Percentiles rank a stretch among this genome's conserved stretches.
Evolutionary conservation across 2,888 invertebrate species (phyloP).

Genomic region (Dicranocentrus wangi): DNA sequence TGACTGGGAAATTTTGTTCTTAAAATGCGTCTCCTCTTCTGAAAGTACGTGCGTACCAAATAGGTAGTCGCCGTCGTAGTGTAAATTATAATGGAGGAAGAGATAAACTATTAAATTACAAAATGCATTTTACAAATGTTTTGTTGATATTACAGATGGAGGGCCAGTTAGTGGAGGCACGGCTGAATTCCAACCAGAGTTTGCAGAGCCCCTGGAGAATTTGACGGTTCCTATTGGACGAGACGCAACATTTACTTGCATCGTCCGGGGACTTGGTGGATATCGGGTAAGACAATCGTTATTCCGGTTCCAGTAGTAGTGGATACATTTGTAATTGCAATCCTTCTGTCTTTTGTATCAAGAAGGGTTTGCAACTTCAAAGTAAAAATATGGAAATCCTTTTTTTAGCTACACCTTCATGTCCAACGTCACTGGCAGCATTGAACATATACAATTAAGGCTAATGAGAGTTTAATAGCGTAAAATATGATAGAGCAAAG

Average conservation of each 20-base stretch:
- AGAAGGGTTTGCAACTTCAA: too few species aligned
- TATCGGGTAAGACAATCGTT: constrained; percentile 83
- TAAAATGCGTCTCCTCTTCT: too few species aligned
- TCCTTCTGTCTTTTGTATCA: too few species aligned
- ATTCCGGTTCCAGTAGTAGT: neutral
- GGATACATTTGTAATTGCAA: too few species aligned
- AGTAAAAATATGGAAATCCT: too few species aligned
- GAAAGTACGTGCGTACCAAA: too few species aligned
- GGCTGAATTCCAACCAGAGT: constrained; percentile 81
- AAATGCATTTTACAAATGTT: neutral
- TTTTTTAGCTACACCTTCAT: too few species aligned
- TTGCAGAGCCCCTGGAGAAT: constrained; percentile 87
- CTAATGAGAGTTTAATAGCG: constrained; percentile 55
- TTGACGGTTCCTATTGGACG: constrained; percentile 88
- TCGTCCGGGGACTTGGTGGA: constrained; percentile 89
- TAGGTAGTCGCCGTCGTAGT: too few species aligned
- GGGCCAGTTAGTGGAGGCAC: constrained; percentile 51
- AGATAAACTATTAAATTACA: too few species aligned
- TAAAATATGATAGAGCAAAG: constrained; percentile 28
- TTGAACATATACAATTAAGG: neutral
- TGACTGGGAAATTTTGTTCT: too few species aligned
- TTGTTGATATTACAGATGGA: constrained; percentile 51
- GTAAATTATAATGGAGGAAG: too few species aligned
- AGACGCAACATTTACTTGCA: constrained; percentile 90
- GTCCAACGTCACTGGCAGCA: too few species aligned